Base-by-base conservation (phyloP, 1,140 invertebrate species). In the Cecropterus lyciades region DNA sequence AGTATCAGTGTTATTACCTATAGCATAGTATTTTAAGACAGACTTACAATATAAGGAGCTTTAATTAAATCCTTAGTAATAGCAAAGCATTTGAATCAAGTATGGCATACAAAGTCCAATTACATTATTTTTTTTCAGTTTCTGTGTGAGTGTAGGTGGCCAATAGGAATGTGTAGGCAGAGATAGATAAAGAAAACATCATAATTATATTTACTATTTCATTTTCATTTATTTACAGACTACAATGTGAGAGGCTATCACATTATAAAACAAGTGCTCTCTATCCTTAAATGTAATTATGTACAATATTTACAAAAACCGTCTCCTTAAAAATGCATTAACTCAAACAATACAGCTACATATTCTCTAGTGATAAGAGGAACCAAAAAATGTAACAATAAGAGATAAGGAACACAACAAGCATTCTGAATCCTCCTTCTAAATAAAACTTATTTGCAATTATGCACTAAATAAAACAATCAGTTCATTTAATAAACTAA, bases 211-310 rank as follows among this genome's bases (percentile, higher is more conserved):
- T 17, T 49, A 83, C 79, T 87, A 86, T 79, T 85, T 87, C 79
- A 84, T 84, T 89, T 74, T 89, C 84, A 82, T 91, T 89, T 91
- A 91, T 91, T 91, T 91, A 91, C 89, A 91, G 68, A 80, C 82
- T 89, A 89, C 81, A 78, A 85, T 85, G 80, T 89, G 85, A 87
- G 71, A 80, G 71, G 60, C 85, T 87, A 87, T 89, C 87, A 91
- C 89, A 91, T 89, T 84, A 89, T 86, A 88, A 89, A 89, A 91
- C 87, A 85, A 80, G 82, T 87, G 73, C 71, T 80, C 71, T 85
- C 77, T 70, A 69, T 67, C 33, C 67, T 68, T 52, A 69, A 72
- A 74, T 48, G 65, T 75, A 78, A 69, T 43, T 90, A 90, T 91
- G 75, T 90, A 91, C 89, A 91, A 59, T 90, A 91, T 91, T 75